Base-by-base conservation (phyloP, 1,140 invertebrate species). In the Saccostrea cuccullata region DNA sequence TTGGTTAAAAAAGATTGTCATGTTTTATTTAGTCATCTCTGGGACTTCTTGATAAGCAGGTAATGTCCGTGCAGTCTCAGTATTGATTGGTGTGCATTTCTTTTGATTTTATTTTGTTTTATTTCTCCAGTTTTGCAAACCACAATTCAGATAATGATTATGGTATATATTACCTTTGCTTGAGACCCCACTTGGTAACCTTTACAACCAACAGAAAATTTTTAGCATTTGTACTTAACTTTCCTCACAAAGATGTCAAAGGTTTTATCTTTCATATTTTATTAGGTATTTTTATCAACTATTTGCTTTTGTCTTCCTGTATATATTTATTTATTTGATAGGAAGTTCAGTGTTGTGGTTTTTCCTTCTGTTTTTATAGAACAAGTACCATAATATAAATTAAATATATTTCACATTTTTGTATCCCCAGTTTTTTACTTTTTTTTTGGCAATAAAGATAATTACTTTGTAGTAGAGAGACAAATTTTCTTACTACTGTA, bases 21-120 rank as follows among this genome's bases (percentile, higher is more conserved):
- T 77, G 70, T 86, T 64, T 86, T 60, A 67, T 86, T 26, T 70
- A 86, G 85, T 70, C 60, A 23, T 70, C 85, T 70, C 40, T 86
- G 70, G 85, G 85, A 86, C 85, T 70, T 86, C 85, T 86, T 86
- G 85, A 86, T 86, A 86, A 86, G 70, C 85, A 88, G 82, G 87
- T 88, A 84, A 82, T 60, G 70, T 36, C 26, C 23, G 11, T 26
- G 13, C 70, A 77, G 15, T 30, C 13, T 15, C 26, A 30, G 70
- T 77, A 26, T 77, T 36, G 30, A 77, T 77, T 77, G 70, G 26
- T 77, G 70, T 77, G 70, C 70, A 36, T 77, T 26, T 77, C 70
- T 77, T 23, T 13, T 77, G 70, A 77, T 77, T 77, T 77, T 77
- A 36, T 77, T 77, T 11, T 3, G 9, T 30, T 30, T 26, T 64